Conservation (phyloP, 2,113 vertebrate genomes). For the Mormyrus iriodes region DNA sequence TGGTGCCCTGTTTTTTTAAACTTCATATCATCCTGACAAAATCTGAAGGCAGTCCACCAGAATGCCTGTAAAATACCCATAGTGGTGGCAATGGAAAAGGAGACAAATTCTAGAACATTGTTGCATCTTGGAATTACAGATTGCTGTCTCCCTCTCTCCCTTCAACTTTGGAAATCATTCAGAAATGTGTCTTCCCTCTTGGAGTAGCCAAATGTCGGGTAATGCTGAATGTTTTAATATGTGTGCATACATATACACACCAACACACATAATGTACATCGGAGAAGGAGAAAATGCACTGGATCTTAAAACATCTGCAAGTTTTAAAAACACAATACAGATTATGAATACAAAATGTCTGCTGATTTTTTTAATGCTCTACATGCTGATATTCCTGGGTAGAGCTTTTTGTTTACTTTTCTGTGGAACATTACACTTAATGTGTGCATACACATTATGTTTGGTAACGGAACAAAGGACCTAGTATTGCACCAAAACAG, state of each 20-base stretch:
- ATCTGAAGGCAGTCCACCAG: background rate
- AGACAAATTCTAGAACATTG: background rate
- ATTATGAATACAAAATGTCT: conserved; percentile 17
- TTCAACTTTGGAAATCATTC: background rate
- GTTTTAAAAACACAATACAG: conserved; percentile 24
- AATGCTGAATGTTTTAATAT: background rate
- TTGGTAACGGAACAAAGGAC: conserved; percentile 16
- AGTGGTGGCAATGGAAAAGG: background rate
- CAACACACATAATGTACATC: conserved; percentile 9
- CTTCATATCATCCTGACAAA: background rate
- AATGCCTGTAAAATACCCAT: background rate
- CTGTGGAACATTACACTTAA: background rate
- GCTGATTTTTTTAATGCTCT: conserved; percentile 10
- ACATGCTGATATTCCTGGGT: background rate
- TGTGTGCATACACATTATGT: conserved; percentile 5
- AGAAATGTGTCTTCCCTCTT: background rate
- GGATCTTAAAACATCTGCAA: conserved; percentile 18
- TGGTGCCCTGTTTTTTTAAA: background rate
- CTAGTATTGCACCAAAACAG: conserved; percentile 16
- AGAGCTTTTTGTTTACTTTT: background rate
- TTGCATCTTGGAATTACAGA: background rate
- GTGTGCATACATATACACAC: conserved; percentile 22
- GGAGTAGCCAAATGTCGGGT: background rate
- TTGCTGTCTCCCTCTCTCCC: background rate
- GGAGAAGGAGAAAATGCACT: conserved; percentile 12